Conservation (phyloP, 2,113 vertebrate species). For the Ctenodactylus gundi region DNA sequence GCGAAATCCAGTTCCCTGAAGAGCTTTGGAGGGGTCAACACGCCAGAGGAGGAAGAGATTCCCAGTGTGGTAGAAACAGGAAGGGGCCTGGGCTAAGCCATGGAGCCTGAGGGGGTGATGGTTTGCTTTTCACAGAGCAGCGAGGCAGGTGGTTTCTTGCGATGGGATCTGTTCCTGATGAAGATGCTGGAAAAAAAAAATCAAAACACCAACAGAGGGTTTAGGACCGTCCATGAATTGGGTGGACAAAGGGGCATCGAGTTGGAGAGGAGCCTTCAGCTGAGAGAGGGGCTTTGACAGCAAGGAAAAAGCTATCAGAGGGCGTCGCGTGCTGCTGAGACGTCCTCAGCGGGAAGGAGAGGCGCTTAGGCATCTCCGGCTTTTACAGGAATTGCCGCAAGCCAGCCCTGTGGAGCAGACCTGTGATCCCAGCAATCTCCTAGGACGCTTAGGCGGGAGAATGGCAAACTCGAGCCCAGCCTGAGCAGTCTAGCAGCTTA, state of each 20-base stretch:
- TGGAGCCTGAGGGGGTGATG: too few relatives aligned
- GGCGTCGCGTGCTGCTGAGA: not conserved
- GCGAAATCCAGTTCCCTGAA: not conserved
- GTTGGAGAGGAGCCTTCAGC: not conserved
- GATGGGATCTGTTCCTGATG: not conserved
- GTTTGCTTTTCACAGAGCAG: not conserved
- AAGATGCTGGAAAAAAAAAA: not conserved
- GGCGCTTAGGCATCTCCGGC: too few relatives aligned
- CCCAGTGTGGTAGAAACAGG: not conserved
- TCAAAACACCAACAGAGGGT: not conserved
- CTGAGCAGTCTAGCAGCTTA: too few relatives aligned
- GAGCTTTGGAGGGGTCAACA: not conserved
- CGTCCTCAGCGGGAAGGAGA: not conserved
- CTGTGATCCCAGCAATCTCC: too few relatives aligned
- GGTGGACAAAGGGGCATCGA: not conserved
- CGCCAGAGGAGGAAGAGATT: not conserved
- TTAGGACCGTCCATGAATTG: not conserved
- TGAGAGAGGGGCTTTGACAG: not conserved
- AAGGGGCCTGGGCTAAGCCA: not conserved
- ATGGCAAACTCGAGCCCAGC: too few relatives aligned
- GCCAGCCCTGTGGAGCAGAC: too few relatives aligned
- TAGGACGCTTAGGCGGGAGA: too few relatives aligned
- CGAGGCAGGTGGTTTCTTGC: not conserved
- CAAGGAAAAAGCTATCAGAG: not conserved
- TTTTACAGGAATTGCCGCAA: not conserved